These are phyloP conservation scores for Ptychochromis oligacanthus DNA, from an alignment of 2,113 vertebrate species.

Conservation along the genomic window DNA sequence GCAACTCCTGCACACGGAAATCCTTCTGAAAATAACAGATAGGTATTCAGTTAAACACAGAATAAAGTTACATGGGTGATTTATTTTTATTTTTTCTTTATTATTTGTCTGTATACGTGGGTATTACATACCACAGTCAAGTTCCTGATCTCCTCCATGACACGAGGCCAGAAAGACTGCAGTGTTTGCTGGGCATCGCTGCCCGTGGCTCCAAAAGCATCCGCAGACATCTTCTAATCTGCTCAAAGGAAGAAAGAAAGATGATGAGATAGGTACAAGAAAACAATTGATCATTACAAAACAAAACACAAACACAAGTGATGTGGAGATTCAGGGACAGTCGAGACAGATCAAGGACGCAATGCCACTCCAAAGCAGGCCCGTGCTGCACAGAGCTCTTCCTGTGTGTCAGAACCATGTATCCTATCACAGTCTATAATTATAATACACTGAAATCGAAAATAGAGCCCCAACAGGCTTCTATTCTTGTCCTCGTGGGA, in stretches of 20 bases:
- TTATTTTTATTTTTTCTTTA: not conserved
- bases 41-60: not conserved
- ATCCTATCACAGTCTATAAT: slow-evolving; percentile 47
- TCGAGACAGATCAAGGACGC: not conserved
- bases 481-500: slow-evolving; percentile 56
- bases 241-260: slow-evolving; percentile 60
- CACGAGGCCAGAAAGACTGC: slow-evolving; percentile 97
- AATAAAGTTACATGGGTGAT: not conserved
- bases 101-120: not conserved
- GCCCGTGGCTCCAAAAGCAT: slow-evolving; percentile 87
- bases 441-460: slow-evolving; percentile 57
- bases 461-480: slow-evolving; percentile 26
- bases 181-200: slow-evolving; percentile 97
- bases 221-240: slow-evolving; percentile 88
- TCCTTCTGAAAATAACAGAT: slow-evolving; percentile 88
- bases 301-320: not conserved
- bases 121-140: slow-evolving; percentile 89
- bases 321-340: not conserved
- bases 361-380: slow-evolving; percentile 10
- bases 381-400: slow-evolving; percentile 17
- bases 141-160: slow-evolving; percentile 98
- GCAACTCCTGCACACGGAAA: slow-evolving; percentile 97
- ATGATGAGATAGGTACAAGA: not conserved
- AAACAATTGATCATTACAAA: not conserved
- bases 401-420: slow-evolving; percentile 40